Conservation (phyloP, 2,797 vertebrate species). For the Sebastes paucispinis region DNA sequence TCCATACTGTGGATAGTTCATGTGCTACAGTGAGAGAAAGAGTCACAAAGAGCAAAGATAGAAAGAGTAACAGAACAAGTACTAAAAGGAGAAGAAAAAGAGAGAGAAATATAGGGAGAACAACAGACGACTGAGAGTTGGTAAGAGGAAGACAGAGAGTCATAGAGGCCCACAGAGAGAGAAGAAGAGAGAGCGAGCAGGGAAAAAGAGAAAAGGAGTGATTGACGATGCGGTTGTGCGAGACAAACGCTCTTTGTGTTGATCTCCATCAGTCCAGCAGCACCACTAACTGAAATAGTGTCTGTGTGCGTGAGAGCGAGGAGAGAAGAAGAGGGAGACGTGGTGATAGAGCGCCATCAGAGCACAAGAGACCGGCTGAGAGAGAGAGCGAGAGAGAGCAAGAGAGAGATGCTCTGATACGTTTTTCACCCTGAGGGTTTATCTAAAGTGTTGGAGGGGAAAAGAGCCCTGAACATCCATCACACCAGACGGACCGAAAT, state of each 20-base stretch:
- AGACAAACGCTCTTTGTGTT: slow-evolving; percentile 75
- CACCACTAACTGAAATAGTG: slow-evolving; percentile 53
- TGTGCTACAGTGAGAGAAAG: not conserved
- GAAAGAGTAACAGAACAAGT: slow-evolving; percentile 1
- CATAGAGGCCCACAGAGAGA: slow-evolving; percentile 27
- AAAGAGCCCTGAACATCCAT: slow-evolving; percentile 12
- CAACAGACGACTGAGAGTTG: not conserved
- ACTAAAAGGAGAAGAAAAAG: not conserved
- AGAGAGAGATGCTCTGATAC: slow-evolving; percentile 36
- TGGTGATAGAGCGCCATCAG: slow-evolving; percentile 45
- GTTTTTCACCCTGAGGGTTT: slow-evolving; percentile 16
- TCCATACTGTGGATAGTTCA: not conserved
- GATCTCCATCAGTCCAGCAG: slow-evolving; percentile 51
- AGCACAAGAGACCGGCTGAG: slow-evolving; percentile 40
- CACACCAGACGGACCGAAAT: not conserved
- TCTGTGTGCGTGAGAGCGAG: slow-evolving; percentile 58
- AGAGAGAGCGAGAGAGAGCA: slow-evolving; percentile 11
- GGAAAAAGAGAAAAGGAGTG: slow-evolving; percentile 48
- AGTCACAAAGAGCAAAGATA: not conserved
- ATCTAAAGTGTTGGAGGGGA: slow-evolving; percentile 4
- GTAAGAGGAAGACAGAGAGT: slow-evolving; percentile 40
- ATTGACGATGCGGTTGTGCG: slow-evolving; percentile 53
- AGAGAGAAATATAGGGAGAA: not conserved
- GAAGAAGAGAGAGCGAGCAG: slow-evolving; percentile 9
- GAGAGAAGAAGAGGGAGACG: slow-evolving; percentile 49